These are phyloP conservation scores for Drosophila novamexicana DNA, from an alignment of 1,140 invertebrate genomes.

Conservation along the genomic window DNA sequence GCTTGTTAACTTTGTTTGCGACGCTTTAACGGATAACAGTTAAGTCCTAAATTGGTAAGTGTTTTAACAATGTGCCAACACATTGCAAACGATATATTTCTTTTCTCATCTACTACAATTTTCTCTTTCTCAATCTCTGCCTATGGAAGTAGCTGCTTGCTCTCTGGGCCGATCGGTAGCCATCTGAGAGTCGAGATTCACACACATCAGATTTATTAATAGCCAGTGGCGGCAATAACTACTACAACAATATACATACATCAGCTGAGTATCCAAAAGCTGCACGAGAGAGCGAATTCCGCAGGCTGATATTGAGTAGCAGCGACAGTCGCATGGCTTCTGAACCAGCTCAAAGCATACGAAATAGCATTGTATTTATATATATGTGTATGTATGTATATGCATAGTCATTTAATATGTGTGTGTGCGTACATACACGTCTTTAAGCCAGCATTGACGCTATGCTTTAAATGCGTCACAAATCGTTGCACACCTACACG, in stretches of 20 bases:
- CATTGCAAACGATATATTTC: slow-evolving; percentile 14
- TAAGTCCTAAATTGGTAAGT: slow-evolving; percentile 45
- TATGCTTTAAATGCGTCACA: slow-evolving; percentile 26
- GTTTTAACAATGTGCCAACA: slow-evolving; percentile 22
- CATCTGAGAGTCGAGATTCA: slow-evolving; percentile 50
- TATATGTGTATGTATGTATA: background rate
- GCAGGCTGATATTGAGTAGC: slow-evolving; percentile 23
- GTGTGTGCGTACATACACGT: background rate
- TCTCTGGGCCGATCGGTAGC: slow-evolving; percentile 27
- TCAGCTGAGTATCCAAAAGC: slow-evolving; percentile 46
- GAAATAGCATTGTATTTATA: background rate
- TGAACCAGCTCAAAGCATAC: slow-evolving; percentile 44
- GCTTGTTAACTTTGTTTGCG: slow-evolving; percentile 34
- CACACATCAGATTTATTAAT: slow-evolving; percentile 81
- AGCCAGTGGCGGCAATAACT: slow-evolving; percentile 47
- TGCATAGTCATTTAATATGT: background rate
- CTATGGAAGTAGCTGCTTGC: slow-evolving; percentile 4
- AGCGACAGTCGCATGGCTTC: slow-evolving; percentile 68
- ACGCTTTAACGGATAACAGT: slow-evolving; percentile 26
- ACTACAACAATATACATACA: slow-evolving; percentile 23
- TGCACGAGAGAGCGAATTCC: slow-evolving; percentile 57
- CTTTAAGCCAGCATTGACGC: slow-evolving; percentile 44
- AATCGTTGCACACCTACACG: slow-evolving; percentile 29
- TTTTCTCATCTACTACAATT: background rate
- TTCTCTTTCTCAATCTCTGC: background rate